phyloP scores from a whole-genome alignment of 2,888 invertebrate species.

The Drosophila colorata region DNA sequence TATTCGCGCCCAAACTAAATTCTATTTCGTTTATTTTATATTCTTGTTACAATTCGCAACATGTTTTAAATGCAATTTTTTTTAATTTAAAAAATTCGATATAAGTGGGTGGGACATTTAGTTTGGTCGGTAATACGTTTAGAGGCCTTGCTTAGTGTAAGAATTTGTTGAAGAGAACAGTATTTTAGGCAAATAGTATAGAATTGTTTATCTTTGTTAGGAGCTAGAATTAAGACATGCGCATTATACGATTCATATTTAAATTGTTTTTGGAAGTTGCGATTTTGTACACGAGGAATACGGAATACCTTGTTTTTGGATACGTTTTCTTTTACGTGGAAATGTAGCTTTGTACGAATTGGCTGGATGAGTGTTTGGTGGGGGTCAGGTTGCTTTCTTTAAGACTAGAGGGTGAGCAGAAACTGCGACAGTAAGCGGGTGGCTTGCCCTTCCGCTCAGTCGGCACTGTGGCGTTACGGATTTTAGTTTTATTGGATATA shows the following conservation, averaged over 20 bases:
- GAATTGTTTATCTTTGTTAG: slow-evolving; percentile 50
- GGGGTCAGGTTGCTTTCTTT: slow-evolving; percentile 81
- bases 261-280: slow-evolving; percentile 33
- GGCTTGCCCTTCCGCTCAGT: slow-evolving; percentile 82
- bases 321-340: slow-evolving; percentile 85
- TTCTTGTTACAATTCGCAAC: slow-evolving; percentile 35
- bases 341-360: slow-evolving; percentile 84
- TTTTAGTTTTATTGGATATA: slow-evolving; percentile 5
- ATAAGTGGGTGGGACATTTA: slow-evolving; percentile 57
- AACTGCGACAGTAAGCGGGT: slow-evolving; percentile 85
- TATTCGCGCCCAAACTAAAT: slow-evolving; percentile 84
- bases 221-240: slow-evolving; percentile 59
- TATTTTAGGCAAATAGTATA: slow-evolving; percentile 34
- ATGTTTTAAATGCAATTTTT: slow-evolving; percentile 1
- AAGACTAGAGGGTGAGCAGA: slow-evolving; percentile 84
- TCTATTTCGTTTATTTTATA: slow-evolving; percentile 10
- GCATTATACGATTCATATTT: slow-evolving; percentile 11
- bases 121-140: slow-evolving; percentile 77
- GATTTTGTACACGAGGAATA: slow-evolving; percentile 73
- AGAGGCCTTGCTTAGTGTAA: slow-evolving; percentile 51
- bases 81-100: not conserved
- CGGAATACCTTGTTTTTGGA: slow-evolving; percentile 85
- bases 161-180: slow-evolving; percentile 19
- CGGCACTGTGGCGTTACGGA: slow-evolving; percentile 77
- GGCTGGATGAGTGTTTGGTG: slow-evolving; percentile 82